Base-by-base conservation (phyloP, 2,113 vertebrate genomes). In the Hepsetus odoe region DNA sequence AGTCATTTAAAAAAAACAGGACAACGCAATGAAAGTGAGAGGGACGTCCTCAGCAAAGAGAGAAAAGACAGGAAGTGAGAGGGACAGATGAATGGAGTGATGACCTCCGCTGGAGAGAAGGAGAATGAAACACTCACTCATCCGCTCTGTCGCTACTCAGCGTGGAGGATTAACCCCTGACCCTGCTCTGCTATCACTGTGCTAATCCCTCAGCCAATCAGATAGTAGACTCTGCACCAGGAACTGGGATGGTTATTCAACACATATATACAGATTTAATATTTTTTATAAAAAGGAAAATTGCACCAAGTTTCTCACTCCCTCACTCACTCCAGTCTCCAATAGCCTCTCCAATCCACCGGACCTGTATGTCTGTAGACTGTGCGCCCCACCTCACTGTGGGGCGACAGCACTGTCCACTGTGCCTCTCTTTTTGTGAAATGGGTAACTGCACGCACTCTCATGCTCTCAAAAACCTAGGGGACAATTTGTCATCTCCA, bases 111-210 rank as follows among this genome's bases (percentile, higher is more conserved):
- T 58, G 33, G 2, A 76, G 53, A 16, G 62, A 20, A 58, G 64
- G 24, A 40, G 58, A 55, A 38, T 28, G 1, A 11, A 44, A 72
- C n/a, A 73, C 62, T 46, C 56, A 30, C 72, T 66, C 51, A 49
- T 62, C 42, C 22, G 44, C 38, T 24, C 12, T 30, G 6, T 20
- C 74, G 28, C 56, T 73, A 53, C n/a, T 70, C 73, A 78, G 82
- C 84, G 83, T 76, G 87, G 80, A 75, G 79, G 91, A 92, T 92
- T 91, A 91, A 92, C 89, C 88, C 84, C 82, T 85, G 82, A 88
- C 82, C 86, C 56, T 44, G 74, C 35, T 16, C 64, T 65, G 69
- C 59, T 12, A 49, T 83, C 74, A 30, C 72, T 66, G 10, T 65
- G 72, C 87, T 90, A 89, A 91, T 90, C 87, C 82, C 77, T 76